Percentiles rank a stretch among this genome's conserved stretches.
phyloP scores from a whole-genome alignment of 2,797 vertebrate species.

The Peromyscus attwateri region DNA sequence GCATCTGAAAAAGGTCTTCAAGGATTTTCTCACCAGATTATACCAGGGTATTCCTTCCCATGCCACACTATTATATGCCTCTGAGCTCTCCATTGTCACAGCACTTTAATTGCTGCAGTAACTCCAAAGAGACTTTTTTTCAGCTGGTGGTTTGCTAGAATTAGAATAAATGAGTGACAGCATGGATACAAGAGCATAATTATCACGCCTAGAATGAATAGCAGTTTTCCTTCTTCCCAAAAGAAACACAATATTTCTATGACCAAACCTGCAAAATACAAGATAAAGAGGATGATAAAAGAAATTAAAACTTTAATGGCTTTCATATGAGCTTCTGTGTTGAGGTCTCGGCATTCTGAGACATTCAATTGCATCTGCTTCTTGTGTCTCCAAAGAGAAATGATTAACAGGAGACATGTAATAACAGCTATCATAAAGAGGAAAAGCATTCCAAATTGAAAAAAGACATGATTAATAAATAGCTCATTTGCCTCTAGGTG shows the following conservation, averaged over 20 bases:
- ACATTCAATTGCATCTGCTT: background rate
- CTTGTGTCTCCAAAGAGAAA: slow-evolving; percentile 84
- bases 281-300: slow-evolving; percentile 62
- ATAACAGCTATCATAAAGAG: background rate
- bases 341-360: slow-evolving; percentile 15
- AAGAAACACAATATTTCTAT: background rate
- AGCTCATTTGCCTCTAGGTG: fast-evolving
- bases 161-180: slow-evolving; percentile 75
- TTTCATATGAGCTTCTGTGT: slow-evolving; percentile 72
- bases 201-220: background rate
- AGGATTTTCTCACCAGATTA: background rate
- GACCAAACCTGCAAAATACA: slow-evolving; percentile 24
- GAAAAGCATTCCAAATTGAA: background rate
- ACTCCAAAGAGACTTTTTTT: background rate
- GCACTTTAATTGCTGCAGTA: background rate
- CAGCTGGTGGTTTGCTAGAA: slow-evolving; percentile 67
- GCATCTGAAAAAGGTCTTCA: background rate
- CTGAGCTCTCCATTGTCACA: background rate
- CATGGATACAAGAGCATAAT: background rate
- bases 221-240: background rate
- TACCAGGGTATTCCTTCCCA: too few species aligned
- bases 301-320: slow-evolving; percentile 77
- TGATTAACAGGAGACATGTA: slow-evolving; percentile 72
- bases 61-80: background rate
- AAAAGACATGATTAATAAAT: fast-evolving